These are phyloP conservation scores for Hypomecis atomaria DNA, from an alignment of 2,888 invertebrate genomes.

Conservation along the genomic window DNA sequence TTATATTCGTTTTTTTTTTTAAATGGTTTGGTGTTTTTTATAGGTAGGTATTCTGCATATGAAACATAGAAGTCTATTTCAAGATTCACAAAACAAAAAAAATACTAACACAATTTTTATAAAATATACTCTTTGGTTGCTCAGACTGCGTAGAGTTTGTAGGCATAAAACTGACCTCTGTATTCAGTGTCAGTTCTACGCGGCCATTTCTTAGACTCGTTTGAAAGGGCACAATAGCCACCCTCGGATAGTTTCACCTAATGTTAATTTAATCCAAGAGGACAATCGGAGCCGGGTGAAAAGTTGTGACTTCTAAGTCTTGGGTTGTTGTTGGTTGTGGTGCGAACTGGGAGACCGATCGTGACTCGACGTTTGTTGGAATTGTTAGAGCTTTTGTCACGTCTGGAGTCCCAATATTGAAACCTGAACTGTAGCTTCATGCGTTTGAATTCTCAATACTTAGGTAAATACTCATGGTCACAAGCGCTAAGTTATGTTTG, in stretches of 20 bases:
- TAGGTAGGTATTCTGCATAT: no score
- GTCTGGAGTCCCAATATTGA: background rate
- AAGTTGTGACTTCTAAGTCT: constrained; percentile 75
- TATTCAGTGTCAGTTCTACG: background rate
- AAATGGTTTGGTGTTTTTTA: no score
- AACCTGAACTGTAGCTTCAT: no score
- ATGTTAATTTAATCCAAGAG: constrained; percentile 84
- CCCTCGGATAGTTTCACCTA: constrained; percentile 75
- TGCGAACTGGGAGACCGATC: constrained; percentile 49
- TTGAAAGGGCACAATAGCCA: constrained; percentile 57
- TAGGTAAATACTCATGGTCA: no score
- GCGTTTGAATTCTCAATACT: no score
- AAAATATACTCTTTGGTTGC: no score
- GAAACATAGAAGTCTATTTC: no score
- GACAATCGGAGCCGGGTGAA: constrained; percentile 65
- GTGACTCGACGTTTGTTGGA: constrained; percentile 21
- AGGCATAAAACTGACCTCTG: background rate
- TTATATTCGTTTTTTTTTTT: no score
- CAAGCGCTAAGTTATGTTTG: no score
- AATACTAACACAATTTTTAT: no score
- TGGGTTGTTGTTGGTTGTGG: constrained; percentile 60
- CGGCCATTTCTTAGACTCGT: background rate
- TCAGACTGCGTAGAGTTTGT: background rate
- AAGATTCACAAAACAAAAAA: no score
- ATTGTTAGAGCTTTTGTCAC: constrained; percentile 10